phyloP scores from a whole-genome alignment of 2,113 vertebrate genomes.

The Oncorhynchus masou region DNA sequence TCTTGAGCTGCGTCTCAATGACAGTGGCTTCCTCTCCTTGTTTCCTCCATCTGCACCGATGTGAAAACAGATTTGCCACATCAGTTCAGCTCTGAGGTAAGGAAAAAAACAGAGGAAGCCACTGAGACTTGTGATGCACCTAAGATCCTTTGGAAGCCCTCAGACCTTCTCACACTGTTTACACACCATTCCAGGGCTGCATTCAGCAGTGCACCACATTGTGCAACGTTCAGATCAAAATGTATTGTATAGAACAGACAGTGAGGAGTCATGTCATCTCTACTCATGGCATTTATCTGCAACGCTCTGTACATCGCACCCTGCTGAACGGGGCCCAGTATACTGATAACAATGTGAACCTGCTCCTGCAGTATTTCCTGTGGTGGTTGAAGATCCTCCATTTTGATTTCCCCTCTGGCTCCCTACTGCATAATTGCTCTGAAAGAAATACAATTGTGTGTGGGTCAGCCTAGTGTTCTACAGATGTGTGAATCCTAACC shows the following conservation, averaged over 20 bases:
- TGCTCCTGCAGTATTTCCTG: slow-evolving; percentile 14
- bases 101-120: slow-evolving; percentile 11
- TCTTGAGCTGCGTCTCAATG: slow-evolving; percentile 28
- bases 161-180: slow-evolving; percentile 44
- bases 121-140: slow-evolving; percentile 34
- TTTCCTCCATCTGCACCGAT: slow-evolving; percentile 30
- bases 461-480: slow-evolving; percentile 68
- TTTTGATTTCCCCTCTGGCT: slow-evolving; percentile 31
- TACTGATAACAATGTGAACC: slow-evolving; percentile 44
- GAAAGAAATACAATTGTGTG: slow-evolving; percentile 76
- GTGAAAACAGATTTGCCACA: not conserved
- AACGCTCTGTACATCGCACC: too few species aligned
- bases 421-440: slow-evolving; percentile 74
- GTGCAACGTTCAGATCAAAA: too few species aligned
- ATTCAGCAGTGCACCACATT: too few species aligned
- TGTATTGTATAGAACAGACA: too few species aligned
- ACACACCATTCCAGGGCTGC: slow-evolving; percentile 50
- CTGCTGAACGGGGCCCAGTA: slow-evolving; percentile 15
- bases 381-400: not conserved
- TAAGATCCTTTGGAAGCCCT: slow-evolving; percentile 16
- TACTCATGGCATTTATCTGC: too few species aligned
- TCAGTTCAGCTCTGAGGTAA: not conserved
- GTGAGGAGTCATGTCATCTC: too few species aligned
- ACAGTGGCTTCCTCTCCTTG: slow-evolving; percentile 8
- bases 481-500: slow-evolving; percentile 77